Base-by-base conservation (phyloP, 2,113 vertebrate genomes). In the Oncorhynchus tshawytscha region DNA sequence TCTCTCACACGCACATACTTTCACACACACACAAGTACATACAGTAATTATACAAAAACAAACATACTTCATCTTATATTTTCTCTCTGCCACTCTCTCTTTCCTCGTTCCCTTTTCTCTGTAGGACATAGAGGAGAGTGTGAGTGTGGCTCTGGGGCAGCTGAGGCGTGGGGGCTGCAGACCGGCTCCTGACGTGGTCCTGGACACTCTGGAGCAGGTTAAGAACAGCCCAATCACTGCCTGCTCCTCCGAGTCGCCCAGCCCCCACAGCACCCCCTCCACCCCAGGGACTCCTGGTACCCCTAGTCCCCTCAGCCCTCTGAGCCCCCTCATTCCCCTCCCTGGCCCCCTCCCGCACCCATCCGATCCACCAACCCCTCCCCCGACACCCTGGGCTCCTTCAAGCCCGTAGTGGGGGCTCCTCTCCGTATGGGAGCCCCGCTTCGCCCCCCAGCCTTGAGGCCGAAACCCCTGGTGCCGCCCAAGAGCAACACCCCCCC, bases 201-300 rank as follows among this genome's bases (percentile, higher is more conserved):
- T 99, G 90, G 98, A 99, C 88, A 98, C 98, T 18, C 87, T 99
- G 91, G 98, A 99, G 69, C 97, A 98, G 86, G 90, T 97, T 88
- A 99, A 99, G 70, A 97, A 96, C 82, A 88, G 91, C 20, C 93
- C 95, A 0, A 88, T 94, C 74, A 92, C 94, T 0, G 87, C 95
- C 87, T 97, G 96, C 89, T 97, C 95, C 84, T 94, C 95, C 0
- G 97, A 99, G 91, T 96, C 97, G 2, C 96, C 95, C 69, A 97
- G 98, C 78, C 97, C 96, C 9, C 92, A 93, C 81, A 94, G 93
- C 85, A 93, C 93, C 13, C 91, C 91, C 66, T 93, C 90, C 78
- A 92, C 92, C 11, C 90, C 90, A 0, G 88, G 90, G 1, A 91
- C 89, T 1, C 89, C 90, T 0, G 88, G 90, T 0, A 91, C 89